Evolutionary conservation across 2,888 invertebrate genomes (phyloP).

Genomic region (Pyralis farinalis): DNA sequence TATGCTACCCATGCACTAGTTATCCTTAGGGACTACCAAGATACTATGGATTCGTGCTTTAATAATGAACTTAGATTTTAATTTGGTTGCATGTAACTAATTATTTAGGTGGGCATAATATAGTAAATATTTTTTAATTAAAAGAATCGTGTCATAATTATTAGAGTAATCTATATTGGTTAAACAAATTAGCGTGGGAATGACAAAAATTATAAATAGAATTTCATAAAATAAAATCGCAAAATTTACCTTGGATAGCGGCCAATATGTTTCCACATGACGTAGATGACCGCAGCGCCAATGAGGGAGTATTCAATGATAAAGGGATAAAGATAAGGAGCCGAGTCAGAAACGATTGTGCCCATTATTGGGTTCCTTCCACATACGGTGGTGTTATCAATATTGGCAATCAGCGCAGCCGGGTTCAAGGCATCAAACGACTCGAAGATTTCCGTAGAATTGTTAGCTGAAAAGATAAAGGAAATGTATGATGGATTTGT

Average conservation of each 20-base stretch:
- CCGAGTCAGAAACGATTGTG: conserved; percentile 94
- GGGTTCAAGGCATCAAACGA: conserved; percentile 82
- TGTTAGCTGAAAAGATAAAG: conserved; percentile 53
- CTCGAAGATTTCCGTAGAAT: conserved; percentile 73
- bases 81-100: not conserved
- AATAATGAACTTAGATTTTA: not conserved
- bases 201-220: not conserved
- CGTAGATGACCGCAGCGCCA: conserved; percentile 96
- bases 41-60: not conserved
- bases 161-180: not conserved
- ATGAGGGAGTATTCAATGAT: conserved; percentile 97
- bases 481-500: not conserved
- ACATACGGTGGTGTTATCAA: conserved; percentile 83
- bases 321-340: conserved; percentile 97
- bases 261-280: conserved; percentile 98
- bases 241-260: conserved; percentile 87
- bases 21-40: not conserved
- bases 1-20: conserved; percentile 8
- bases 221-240: not conserved
- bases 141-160: not conserved
- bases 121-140: not conserved
- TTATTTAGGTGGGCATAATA: not conserved
- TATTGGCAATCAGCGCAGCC: conserved; percentile 81
- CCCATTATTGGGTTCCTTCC: conserved; percentile 95
- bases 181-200: not conserved